phyloP scores from a whole-genome alignment of 2,888 invertebrate species.

The Incurvaria masculella region DNA sequence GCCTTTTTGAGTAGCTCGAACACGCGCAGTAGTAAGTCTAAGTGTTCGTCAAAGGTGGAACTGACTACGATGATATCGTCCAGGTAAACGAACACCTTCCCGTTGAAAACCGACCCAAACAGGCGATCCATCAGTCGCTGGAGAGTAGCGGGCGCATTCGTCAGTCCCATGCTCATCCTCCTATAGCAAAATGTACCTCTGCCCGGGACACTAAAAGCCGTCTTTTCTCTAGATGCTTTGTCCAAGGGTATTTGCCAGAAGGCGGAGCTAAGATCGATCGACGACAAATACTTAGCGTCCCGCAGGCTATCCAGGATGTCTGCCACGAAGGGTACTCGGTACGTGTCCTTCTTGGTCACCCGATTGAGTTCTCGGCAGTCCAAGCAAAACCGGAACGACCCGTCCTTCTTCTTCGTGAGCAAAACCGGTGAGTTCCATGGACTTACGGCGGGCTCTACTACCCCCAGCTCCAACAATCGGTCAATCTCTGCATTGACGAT shows the following conservation, averaged over 20 bases:
- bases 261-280: slow-evolving; percentile 16
- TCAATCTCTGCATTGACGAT: too few species aligned
- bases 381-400: neutral
- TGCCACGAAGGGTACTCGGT: slow-evolving; percentile 16
- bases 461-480: too few species aligned
- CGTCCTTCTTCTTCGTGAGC: slow-evolving; percentile 2
- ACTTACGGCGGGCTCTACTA: too few species aligned
- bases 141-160: slow-evolving; percentile 18
- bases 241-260: slow-evolving; percentile 8
- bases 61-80: slow-evolving; percentile 18
- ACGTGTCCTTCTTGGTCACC: slow-evolving; percentile 8
- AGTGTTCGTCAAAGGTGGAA: slow-evolving; percentile 14
- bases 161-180: slow-evolving; percentile 14
- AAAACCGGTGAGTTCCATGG: too few species aligned
- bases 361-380: too few species aligned
- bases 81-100: slow-evolving; percentile 13
- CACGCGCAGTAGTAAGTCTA: neutral
- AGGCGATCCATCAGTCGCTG: slow-evolving; percentile 17
- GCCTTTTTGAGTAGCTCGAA: slow-evolving; percentile 2
- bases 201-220: slow-evolving; percentile 14
- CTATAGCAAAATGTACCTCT: slow-evolving; percentile 15
- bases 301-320: slow-evolving; percentile 20
- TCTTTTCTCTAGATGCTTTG: slow-evolving; percentile 2
- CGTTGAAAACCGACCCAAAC: slow-evolving; percentile 14
- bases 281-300: slow-evolving; percentile 17